A percentile compares a stretch with the other conserved stretches of the same genome.
Evolutionary conservation across 35 echinoderm and acorn worm genomes (phyloP).

Genomic region (Diadema setosum): DNA sequence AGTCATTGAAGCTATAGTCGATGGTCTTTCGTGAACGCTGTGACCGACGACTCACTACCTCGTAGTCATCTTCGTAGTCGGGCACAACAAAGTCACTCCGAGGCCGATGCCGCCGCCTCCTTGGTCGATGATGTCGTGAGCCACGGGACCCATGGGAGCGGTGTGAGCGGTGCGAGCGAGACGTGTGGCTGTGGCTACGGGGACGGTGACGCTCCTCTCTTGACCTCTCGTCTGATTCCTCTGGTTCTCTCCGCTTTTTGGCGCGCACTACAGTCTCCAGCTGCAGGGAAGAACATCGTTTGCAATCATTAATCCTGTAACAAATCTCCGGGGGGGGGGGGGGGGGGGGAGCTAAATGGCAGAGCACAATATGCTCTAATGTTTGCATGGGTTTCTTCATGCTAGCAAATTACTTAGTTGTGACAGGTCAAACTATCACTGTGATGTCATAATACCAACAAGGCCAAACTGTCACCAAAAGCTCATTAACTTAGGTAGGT

Average conservation of each 20-base stretch:
- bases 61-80: slow-evolving; percentile 49
- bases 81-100: not conserved
- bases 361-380: too few species aligned
- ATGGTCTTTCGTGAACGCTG: slow-evolving; percentile 65
- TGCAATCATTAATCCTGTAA: too few species aligned
- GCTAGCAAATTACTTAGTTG: too few species aligned
- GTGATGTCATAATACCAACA: too few species aligned
- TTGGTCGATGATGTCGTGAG: not conserved
- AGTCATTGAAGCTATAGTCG: slow-evolving; percentile 96
- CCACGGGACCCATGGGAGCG: not conserved
- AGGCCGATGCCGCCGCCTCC: not conserved
- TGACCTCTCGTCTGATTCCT: not conserved
- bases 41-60: slow-evolving; percentile 65
- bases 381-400: too few species aligned
- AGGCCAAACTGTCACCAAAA: too few species aligned
- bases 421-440: too few species aligned
- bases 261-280: not conserved
- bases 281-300: not conserved
- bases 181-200: not conserved
- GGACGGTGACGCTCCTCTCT: not conserved
- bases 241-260: not conserved
- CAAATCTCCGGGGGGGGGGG: too few species aligned
- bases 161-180: not conserved
- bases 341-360: too few species aligned
- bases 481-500: too few species aligned